Evolutionary conservation across 2,888 invertebrate genomes (phyloP), one percentile per base, ranked within the genome.

Genomic region (Chloromyia formosa): DNA sequence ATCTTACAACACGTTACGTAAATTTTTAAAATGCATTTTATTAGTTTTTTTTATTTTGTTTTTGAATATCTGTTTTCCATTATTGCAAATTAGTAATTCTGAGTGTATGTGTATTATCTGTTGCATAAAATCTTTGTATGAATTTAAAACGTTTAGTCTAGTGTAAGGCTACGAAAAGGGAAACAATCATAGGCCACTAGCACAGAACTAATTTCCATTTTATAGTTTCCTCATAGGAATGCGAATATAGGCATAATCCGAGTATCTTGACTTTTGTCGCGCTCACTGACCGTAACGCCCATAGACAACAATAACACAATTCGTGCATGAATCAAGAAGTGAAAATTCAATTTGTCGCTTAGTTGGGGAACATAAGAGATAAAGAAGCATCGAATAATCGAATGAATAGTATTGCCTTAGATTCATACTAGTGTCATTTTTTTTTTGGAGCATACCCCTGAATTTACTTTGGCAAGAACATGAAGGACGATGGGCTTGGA

Each of bases 231-330:
- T 49, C 12, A 49, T 49, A 49, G 2, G 12, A 35, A 7, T 35
- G 7, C 27, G 27, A 35, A 7, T 35, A 35, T 35, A 7, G 27
- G 27, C 27, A 35, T 7, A 35, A 2, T 35, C 27, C 49, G 14
- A 49, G 49, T 49, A 49, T 49, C 49, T 49, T 49, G 14, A 49
- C 49, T n/a, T 49, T 12, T 49, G 49, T n/a, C 49, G 49, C 16
- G 56, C 14, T 56, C 56, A 56, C 0, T 56, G 56, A 56, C 56
- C 56, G 56, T 56, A 56, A 56, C 56, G 16, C 49, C 49, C 14
- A 56, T 56, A 22, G 22, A 56, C 56, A 56, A 16, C 56, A 18
- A 56, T 56, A 56, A 22, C 22, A 18, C 56, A 56, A 56, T 16
- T 16, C 16, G 16, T 53, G 53, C 14, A 10, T 5, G 53, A 35